phyloP scores from a whole-genome alignment of 2,888 invertebrate genomes.

The Synanthedon myopaeformis region DNA sequence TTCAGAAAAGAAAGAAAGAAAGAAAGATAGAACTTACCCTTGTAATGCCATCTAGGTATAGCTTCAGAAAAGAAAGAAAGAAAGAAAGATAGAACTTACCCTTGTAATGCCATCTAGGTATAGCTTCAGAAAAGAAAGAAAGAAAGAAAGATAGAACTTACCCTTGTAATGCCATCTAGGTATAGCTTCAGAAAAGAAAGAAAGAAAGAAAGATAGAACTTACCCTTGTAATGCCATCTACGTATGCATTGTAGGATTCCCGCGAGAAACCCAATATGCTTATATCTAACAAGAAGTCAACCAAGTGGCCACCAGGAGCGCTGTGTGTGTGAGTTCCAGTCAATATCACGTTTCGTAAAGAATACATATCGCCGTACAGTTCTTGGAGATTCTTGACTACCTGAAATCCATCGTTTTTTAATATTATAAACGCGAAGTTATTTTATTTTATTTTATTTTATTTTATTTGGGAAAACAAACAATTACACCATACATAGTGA shows the following conservation, averaged over 20 bases:
- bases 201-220: constrained; percentile 8
- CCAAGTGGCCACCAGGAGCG: constrained; percentile 86
- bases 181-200: constrained; percentile 16
- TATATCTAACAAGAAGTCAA: constrained; percentile 87
- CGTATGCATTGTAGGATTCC: constrained; percentile 55
- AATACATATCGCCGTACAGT: constrained; percentile 79
- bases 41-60: constrained; percentile 53
- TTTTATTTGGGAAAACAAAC: too few relatives aligned
- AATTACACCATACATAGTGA: too few relatives aligned
- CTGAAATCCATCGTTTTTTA: constrained; percentile 49
- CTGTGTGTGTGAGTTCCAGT: constrained; percentile 93
- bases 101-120: constrained; percentile 56
- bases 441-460: too few relatives aligned
- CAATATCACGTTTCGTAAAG: constrained; percentile 83
- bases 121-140: not conserved
- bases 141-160: constrained; percentile 15
- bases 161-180: constrained; percentile 54
- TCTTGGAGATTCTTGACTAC: constrained; percentile 77
- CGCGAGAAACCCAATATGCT: constrained; percentile 81
- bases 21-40: constrained; percentile 29
- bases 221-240: constrained; percentile 55
- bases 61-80: not conserved
- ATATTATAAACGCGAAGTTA: too few relatives aligned
- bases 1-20: not conserved
- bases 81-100: constrained; percentile 22